Evolutionary conservation across 2,113 vertebrate species (phyloP).

Genomic region (Laticauda colubrina): DNA sequence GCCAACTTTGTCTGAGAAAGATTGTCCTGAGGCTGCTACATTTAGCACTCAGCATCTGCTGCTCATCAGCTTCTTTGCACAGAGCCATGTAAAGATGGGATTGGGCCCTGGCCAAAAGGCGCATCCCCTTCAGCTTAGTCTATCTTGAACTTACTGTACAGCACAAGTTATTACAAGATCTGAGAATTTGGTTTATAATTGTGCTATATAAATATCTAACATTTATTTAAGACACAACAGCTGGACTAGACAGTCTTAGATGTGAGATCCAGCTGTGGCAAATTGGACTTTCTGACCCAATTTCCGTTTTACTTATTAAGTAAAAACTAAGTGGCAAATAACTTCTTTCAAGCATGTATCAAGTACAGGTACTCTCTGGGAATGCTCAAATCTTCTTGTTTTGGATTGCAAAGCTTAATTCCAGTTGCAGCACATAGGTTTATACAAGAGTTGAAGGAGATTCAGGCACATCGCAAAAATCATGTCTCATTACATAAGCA

Average conservation of each 20-base stretch:
- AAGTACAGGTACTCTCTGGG: neutral
- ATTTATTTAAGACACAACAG: neutral
- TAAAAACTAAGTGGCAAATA: neutral
- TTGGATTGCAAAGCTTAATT: neutral
- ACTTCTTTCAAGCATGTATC: neutral
- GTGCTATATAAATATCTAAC: neutral
- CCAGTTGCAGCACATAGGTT: neutral
- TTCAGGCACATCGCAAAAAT: neutral
- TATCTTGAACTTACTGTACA: neutral
- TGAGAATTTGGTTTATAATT: neutral
- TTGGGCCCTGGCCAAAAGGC: neutral
- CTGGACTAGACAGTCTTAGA: neutral
- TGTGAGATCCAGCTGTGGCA: neutral
- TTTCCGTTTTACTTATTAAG: neutral
- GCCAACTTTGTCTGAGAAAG: neutral
- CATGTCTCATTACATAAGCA: neutral
- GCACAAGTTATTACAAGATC: neutral
- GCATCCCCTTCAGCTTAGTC: neutral
- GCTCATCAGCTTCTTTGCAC: neutral
- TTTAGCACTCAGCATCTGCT: neutral
- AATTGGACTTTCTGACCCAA: neutral
- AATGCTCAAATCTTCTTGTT: neutral
- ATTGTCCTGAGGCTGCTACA: neutral
- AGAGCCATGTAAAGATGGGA: neutral
- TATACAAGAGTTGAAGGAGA: neutral